These are phyloP conservation scores for Drosophila eugracilis DNA, from an alignment of 1,140 invertebrate genomes.

Conservation along the genomic window DNA sequence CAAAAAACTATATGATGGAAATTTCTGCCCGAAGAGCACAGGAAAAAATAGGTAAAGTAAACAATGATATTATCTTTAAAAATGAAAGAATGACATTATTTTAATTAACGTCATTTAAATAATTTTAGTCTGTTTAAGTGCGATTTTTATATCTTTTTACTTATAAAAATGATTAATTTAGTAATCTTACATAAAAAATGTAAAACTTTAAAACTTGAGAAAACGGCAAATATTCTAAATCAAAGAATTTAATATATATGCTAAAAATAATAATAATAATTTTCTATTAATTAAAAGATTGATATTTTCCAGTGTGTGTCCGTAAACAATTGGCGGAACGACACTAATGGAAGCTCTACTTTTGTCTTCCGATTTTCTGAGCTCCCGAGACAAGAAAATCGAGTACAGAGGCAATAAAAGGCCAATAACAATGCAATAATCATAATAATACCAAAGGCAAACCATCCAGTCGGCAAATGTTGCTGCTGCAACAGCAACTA, in stretches of 20 bases:
- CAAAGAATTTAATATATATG: not conserved
- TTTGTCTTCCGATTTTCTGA: conserved; percentile 31
- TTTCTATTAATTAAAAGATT: too few relatives aligned
- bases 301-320: conserved; percentile 14
- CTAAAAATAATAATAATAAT: not conserved
- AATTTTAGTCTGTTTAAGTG: not conserved
- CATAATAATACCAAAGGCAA: conserved; percentile 78
- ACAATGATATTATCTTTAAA: not conserved
- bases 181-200: too few relatives aligned
- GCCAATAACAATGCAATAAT: conserved; percentile 83
- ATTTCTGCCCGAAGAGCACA: conserved; percentile 27
- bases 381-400: conserved; percentile 58
- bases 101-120: not conserved
- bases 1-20: conserved; percentile 48
- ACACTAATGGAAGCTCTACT: conserved; percentile 43
- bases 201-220: too few relatives aligned
- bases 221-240: too few relatives aligned
- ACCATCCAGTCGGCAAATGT: conserved; percentile 60
- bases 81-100: too few relatives aligned
- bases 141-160: too few relatives aligned
- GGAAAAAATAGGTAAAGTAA: not conserved
- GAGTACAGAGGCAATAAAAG: conserved; percentile 75
- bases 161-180: too few relatives aligned
- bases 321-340: conserved; percentile 56
- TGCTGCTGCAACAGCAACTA: conserved; percentile 44